Conservation (phyloP, 1,140 invertebrate genomes). For the Zaprionus lachaisei region DNA sequence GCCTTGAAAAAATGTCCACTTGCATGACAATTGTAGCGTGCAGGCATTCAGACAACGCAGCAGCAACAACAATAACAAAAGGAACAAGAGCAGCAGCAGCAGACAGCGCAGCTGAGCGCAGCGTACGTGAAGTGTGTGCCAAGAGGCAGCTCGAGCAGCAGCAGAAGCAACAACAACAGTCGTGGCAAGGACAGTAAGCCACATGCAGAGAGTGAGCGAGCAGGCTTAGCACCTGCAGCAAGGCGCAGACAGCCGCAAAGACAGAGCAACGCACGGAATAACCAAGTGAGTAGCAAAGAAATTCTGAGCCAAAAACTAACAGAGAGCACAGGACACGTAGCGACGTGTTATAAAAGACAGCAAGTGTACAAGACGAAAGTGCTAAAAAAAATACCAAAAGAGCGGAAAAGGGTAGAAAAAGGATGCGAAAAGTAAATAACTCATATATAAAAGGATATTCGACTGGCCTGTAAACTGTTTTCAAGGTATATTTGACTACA, state of each 20-base stretch:
- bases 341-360: conserved; percentile 36
- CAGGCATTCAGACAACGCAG: conserved; percentile 78
- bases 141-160: conserved; percentile 46
- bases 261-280: conserved; percentile 68
- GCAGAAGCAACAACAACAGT: conserved; percentile 30
- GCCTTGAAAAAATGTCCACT: conserved; percentile 73
- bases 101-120: conserved; percentile 69
- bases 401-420: background rate
- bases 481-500: background rate
- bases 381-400: background rate
- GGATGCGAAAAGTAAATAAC: background rate
- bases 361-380: conserved; percentile 32
- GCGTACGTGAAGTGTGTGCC: conserved; percentile 75
- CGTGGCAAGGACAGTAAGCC: conserved; percentile 45
- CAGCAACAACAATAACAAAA: conserved; percentile 13
- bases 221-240: conserved; percentile 71
- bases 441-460: background rate
- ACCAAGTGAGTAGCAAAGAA: conserved; percentile 61
- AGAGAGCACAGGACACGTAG: conserved; percentile 10
- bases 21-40: conserved; percentile 82
- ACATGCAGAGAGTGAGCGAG: conserved; percentile 30
- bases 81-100: conserved; percentile 29
- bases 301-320: conserved; percentile 40
- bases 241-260: conserved; percentile 53
- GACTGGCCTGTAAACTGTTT: background rate